These are phyloP conservation scores for Eumaeus atala DNA, from an alignment of 1,140 invertebrate species.

Conservation along the genomic window DNA sequence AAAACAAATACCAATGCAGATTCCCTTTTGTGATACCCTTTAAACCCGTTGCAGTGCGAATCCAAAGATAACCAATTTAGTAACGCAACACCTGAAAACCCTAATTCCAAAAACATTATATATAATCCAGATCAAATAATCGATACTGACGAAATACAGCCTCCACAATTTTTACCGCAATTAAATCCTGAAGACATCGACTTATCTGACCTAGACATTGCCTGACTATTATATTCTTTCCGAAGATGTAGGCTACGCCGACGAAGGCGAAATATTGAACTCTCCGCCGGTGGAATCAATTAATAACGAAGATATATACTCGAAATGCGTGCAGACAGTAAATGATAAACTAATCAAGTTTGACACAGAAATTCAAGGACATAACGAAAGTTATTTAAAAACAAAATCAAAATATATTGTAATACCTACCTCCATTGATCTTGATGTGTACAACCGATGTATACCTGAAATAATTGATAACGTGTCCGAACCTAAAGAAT, in stretches of 20 bases:
- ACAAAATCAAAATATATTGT: constrained; percentile 7
- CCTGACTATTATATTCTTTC: not conserved
- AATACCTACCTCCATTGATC: constrained; percentile 12
- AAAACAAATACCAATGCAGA: constrained; percentile 2
- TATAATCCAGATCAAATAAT: not conserved
- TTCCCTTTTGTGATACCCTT: not conserved
- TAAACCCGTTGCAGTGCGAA: not conserved
- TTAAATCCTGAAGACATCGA: constrained; percentile 1
- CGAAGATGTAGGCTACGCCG: not conserved
- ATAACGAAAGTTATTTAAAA: constrained; percentile 11
- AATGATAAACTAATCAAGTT: constrained; percentile 4
- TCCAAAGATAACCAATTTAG: not conserved
- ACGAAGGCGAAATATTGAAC: not conserved
- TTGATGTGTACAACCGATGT: constrained; percentile 3
- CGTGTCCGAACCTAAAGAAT: not conserved
- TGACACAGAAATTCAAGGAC: constrained; percentile 3
- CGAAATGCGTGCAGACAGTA: constrained; percentile 8
- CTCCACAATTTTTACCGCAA: not conserved
- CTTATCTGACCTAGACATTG: not conserved
- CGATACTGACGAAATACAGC: no score
- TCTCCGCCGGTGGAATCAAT: not conserved
- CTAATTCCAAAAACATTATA: constrained; percentile 3
- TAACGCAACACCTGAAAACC: not conserved
- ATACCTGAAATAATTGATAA: not conserved
- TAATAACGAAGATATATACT: not conserved